phyloP scores from a whole-genome alignment of 2,888 invertebrate species.

The Aleiodes leptofemur region DNA sequence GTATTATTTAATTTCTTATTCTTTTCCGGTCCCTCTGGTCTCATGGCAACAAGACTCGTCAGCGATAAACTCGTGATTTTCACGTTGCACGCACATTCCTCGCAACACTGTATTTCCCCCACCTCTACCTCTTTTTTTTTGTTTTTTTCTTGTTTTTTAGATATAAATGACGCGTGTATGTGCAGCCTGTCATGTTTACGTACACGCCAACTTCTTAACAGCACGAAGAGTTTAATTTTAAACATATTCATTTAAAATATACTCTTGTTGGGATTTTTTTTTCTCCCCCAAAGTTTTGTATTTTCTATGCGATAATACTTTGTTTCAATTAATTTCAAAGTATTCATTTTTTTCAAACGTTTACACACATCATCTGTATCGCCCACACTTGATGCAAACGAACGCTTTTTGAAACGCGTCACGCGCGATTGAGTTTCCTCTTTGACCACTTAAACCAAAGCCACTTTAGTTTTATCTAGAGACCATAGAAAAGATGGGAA shows the following conservation, averaged over 20 bases:
- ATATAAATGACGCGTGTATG: background rate
- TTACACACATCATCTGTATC: background rate
- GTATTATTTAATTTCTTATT: background rate
- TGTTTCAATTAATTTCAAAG: too few relatives aligned
- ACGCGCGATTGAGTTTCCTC: constrained; percentile 4
- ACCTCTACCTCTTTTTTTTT: too few relatives aligned
- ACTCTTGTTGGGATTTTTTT: background rate
- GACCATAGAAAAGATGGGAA: background rate
- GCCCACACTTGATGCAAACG: background rate
- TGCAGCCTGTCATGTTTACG: constrained; percentile 19
- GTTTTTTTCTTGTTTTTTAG: too few relatives aligned
- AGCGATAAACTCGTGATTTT: constrained; percentile 47
- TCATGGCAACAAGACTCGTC: constrained; percentile 36
- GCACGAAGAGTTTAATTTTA: constrained; percentile 7
- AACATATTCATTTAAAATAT: background rate
- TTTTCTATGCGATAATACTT: too few relatives aligned
- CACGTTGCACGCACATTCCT: constrained; percentile 50
- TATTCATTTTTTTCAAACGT: background rate
- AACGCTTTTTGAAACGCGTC: background rate
- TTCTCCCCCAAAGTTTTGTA: background rate
- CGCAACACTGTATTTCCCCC: constrained; percentile 17
- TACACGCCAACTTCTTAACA: constrained; percentile 13
- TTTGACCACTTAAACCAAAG: background rate
- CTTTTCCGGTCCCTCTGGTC: background rate
- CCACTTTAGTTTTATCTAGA: constrained; percentile 5